These are phyloP conservation scores for Cuculus canorus DNA, from an alignment of 2,797 vertebrate genomes.

Conservation along the genomic window DNA sequence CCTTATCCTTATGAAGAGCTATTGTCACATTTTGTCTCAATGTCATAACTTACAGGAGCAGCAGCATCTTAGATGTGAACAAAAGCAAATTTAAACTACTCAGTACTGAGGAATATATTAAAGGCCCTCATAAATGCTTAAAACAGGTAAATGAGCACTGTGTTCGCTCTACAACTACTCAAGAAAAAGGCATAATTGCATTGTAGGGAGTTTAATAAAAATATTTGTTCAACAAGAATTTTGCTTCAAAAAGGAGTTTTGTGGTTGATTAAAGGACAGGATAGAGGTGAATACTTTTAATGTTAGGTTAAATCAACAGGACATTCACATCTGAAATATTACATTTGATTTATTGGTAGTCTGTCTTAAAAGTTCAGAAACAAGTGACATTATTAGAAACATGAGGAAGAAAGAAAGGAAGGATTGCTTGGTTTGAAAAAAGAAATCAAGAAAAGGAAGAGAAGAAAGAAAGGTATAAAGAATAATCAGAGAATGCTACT, in stretches of 20 bases:
- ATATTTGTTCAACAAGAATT: not conserved
- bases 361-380: not conserved
- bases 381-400: not conserved
- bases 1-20: not conserved
- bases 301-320: constrained; percentile 5
- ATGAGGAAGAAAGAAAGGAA: not conserved
- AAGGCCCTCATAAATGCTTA: not conserved
- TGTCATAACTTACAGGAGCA: not conserved
- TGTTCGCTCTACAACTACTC: not conserved
- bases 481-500: not conserved
- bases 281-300: not conserved
- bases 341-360: not conserved
- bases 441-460: not conserved
- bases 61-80: not conserved
- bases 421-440: not conserved
- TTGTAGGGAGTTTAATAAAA: not conserved
- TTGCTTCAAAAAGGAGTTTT: no score
- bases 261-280: not conserved
- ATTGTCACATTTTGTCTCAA: not conserved
- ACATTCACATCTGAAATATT: not conserved
- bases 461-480: not conserved
- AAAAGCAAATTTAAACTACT: not conserved
- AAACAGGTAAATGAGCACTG: not conserved
- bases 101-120: not conserved
- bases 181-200: not conserved